Evolutionary conservation across 2,113 vertebrate genomes (phyloP).

Genomic region (Channa argus): DNA sequence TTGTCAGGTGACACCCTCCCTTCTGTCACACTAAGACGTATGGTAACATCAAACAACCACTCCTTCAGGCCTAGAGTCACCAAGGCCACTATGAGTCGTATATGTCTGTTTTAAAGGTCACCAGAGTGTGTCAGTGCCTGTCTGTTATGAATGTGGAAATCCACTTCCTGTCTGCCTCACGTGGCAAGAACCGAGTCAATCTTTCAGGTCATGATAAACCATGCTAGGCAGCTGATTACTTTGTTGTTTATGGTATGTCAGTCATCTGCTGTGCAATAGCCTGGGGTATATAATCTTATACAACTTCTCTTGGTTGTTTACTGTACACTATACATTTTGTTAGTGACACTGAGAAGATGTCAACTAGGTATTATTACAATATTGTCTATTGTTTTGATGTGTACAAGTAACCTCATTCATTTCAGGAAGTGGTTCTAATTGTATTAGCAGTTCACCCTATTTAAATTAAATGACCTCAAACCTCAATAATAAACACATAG

Average conservation of each 20-base stretch:
- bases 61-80: conserved; percentile 12
- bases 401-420: neutral
- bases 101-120: conserved; percentile 59
- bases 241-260: conserved; percentile 48
- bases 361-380: neutral
- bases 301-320: conserved; percentile 22
- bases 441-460: too few relatives aligned
- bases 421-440: neutral
- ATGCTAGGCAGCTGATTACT: conserved; percentile 51
- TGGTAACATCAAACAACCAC: conserved; percentile 4
- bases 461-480: too few relatives aligned
- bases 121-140: conserved; percentile 23
- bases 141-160: conserved; percentile 54
- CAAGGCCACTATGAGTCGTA: conserved; percentile 39
- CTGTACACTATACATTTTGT: neutral
- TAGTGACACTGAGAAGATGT: conserved; percentile 13
- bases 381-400: neutral
- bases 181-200: conserved; percentile 41
- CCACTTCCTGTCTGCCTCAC: conserved; percentile 41
- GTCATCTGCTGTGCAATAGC: conserved; percentile 46
- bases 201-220: conserved; percentile 51
- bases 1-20: neutral
- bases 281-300: conserved; percentile 20
- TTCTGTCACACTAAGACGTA: conserved; percentile 6
- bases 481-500: neutral